Base-by-base conservation (phyloP, 2,797 vertebrate species). In the Erithacus rubecula region DNA sequence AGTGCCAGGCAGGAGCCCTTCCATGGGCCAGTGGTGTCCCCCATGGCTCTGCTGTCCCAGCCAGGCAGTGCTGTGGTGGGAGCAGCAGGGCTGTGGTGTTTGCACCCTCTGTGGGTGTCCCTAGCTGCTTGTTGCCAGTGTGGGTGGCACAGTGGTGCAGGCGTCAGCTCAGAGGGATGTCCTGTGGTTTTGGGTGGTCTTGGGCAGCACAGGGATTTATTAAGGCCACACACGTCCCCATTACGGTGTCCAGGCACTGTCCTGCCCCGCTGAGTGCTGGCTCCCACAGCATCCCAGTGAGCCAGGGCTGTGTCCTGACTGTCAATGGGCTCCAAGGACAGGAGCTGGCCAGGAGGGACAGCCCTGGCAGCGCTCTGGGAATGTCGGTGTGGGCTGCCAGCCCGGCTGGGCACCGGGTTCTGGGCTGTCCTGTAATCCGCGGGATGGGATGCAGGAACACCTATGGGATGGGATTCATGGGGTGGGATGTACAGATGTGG, bases 221-320 rank as follows among this genome's bases (percentile, higher is more conserved):
- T 5, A 67, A 87, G 51, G 78, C 46, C 6, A 2, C 0, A 0
- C 47, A 22, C 2, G 23, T 80, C 65, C 27, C 34, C 0, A 0
- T 23, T 65, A 69, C 47, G 30, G 32, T 29, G 52, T 18, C 34
- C 4, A 2, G 64, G 60, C 13, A 2, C 30, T 4, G 9, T 85
- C 46, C 71, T 51, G 67, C 32, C 47, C 21, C 1, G 19, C 51
- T 19, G 10, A 69, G 67, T 0, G 0, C 74, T 55, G 62, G 76
- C 18, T 82, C 22, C n/a, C 9, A 13, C 4, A 11, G 68, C 30
- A 4, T 6, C 56, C 60, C 67, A 37, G 16, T 0, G 15, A 15
- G 21, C 52, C 62, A 17, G 67, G 8, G 29, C 71, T 12, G 27
- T 27, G 80, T 11, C 87, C 9, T 6, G 87, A 34, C 15, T 91